A percentile compares a stretch with the other conserved stretches of the same genome.
Evolutionary conservation across 2,888 invertebrate species (phyloP).

Genomic region (Labia minor): DNA sequence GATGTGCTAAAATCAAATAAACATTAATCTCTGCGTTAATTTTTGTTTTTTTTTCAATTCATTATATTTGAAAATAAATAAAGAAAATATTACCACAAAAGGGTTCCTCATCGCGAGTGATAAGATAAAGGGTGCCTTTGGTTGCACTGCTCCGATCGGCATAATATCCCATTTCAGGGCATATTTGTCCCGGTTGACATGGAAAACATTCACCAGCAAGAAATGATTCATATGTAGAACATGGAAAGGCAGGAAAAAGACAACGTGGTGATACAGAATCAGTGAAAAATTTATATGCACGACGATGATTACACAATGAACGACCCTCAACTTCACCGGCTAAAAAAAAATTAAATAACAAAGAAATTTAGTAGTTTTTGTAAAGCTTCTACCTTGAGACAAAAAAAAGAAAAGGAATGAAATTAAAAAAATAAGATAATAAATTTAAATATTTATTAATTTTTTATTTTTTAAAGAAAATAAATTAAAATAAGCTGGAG

Average conservation of each 20-base stretch:
- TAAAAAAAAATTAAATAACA: no score
- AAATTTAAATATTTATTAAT: no score
- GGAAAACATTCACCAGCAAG: constrained; percentile 66
- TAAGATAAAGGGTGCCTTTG: constrained; percentile 73
- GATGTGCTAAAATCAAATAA: constrained; percentile 54
- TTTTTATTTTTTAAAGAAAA: no score
- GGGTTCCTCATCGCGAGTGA: constrained; percentile 83
- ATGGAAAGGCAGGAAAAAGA: constrained; percentile 83
- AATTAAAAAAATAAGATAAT: no score
- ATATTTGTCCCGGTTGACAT: constrained; percentile 47
- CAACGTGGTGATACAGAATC: constrained; percentile 87
- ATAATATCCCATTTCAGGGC: constrained; percentile 91
- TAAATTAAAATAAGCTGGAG: no score
- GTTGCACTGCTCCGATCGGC: constrained; percentile 67
- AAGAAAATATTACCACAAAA: constrained; percentile 59
- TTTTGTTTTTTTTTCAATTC: constrained; percentile 15
- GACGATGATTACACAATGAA: constrained; percentile 81
- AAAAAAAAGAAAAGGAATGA: constrained; percentile 29
- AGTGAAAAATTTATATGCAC: constrained; percentile 89
- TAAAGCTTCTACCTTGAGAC: no score
- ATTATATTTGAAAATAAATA: constrained; percentile 13
- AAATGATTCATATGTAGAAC: constrained; percentile 73
- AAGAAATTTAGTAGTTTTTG: no score
- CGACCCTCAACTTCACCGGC: constrained; percentile 74
- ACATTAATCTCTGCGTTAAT: not conserved